A percentile compares a stretch with the other conserved stretches of the same genome.
Evolutionary conservation across 2,797 vertebrate genomes (phyloP).

Genomic region (Alauda arvensis): DNA sequence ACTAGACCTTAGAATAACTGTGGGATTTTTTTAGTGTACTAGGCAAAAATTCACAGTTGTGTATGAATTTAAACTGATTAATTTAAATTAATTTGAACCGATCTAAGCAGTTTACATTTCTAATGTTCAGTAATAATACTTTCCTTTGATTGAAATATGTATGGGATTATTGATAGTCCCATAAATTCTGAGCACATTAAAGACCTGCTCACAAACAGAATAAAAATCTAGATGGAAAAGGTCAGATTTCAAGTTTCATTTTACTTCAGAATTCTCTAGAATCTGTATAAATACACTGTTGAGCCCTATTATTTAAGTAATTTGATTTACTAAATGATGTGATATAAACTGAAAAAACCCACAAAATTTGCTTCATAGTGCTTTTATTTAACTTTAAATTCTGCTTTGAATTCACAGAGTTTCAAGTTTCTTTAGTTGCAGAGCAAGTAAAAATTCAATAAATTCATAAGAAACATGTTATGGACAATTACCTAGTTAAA

Average conservation of each 20-base stretch:
- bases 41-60: background rate
- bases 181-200: background rate
- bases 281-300: background rate
- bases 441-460: background rate
- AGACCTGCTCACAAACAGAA: background rate
- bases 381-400: background rate
- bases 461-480: background rate
- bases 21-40: background rate
- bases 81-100: background rate
- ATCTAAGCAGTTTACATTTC: background rate
- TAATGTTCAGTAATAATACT: background rate
- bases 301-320: background rate
- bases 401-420: background rate
- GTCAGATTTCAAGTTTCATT: background rate
- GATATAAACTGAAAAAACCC: background rate
- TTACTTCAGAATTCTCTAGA: background rate
- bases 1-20: background rate
- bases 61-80: background rate
- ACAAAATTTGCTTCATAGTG: background rate
- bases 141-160: background rate
- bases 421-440: background rate
- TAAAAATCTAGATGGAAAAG: background rate
- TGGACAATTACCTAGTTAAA: background rate
- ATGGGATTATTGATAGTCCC: background rate
- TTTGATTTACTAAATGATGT: background rate